Evolutionary conservation across 2,888 invertebrate species (phyloP).

Genomic region (Aromia moschata): DNA sequence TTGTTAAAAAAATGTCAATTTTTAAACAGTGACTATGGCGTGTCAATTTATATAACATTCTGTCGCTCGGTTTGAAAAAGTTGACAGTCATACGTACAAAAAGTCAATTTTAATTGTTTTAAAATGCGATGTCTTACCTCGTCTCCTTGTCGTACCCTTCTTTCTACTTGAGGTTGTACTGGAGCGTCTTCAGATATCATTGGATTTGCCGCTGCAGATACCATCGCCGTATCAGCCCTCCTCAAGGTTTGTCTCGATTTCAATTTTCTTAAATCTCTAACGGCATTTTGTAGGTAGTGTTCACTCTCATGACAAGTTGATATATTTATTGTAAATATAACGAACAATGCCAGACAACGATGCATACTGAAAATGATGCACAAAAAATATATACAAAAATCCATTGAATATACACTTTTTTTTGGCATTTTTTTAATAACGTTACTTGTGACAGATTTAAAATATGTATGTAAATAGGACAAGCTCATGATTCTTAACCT

Average conservation of each 20-base stretch:
- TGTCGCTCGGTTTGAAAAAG: too few species aligned
- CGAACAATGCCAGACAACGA: slow-evolving; percentile 41
- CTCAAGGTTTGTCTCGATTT: slow-evolving; percentile 45
- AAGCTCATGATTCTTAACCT: too few species aligned
- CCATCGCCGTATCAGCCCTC: slow-evolving; percentile 42
- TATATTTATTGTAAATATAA: slow-evolving; percentile 41
- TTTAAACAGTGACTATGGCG: too few species aligned
- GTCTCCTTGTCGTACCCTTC: slow-evolving; percentile 38
- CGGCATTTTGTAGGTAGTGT: slow-evolving; percentile 55
- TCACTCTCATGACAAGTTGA: slow-evolving; percentile 49
- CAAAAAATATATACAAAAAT: neutral
- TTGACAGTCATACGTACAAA: too few species aligned
- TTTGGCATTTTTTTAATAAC: too few species aligned
- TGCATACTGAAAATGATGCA: slow-evolving; percentile 46
- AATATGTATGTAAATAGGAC: too few species aligned
- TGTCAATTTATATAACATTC: too few species aligned
- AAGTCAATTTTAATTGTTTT: too few species aligned
- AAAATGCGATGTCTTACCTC: too few species aligned
- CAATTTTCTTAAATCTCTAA: slow-evolving; percentile 52
- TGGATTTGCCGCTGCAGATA: slow-evolving; percentile 18
- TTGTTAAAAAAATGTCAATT: too few species aligned
- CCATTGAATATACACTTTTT: too few species aligned
- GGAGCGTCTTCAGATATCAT: slow-evolving; percentile 1
- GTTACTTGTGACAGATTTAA: too few species aligned
- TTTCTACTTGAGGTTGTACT: slow-evolving; percentile 28